Evolutionary conservation across 2,888 invertebrate genomes (phyloP), one percentile per base, ranked within the genome.

Genomic region (Drosophila anomalata): DNA sequence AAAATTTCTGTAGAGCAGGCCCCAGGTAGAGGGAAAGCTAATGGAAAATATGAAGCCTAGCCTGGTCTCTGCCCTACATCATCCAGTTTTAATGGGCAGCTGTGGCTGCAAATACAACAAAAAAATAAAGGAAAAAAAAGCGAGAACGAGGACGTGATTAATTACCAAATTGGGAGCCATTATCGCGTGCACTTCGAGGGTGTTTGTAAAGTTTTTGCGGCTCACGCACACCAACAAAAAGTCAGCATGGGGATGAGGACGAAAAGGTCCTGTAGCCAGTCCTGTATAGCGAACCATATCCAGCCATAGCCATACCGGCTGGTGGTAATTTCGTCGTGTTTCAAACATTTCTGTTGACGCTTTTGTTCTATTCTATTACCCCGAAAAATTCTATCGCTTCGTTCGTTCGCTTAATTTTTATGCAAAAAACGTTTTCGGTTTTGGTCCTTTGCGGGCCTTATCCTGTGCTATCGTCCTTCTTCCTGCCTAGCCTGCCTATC

Each of bases 131-230:
- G 17, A 44, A 41, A 47, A 42, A 33, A 31, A 73, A 57, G 73
- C 66, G 70, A 67, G 75, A 73, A 75, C 73, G 73, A 76, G 78
- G 80, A 88, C 82, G 84, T 87, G 86, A 87, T 87, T 88, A 88
- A 87, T 88, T 84, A 84, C 86, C 88, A 86, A 86, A 87, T 77
- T 86, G 82, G 84, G 78, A 79, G 78, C 78, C 83, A 84, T 75
- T 81, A 77, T 75, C 77, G 76, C 78, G 77, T 77, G 79, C 77
- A 77, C 73, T 80, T 79, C 60, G 73, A 72, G 81, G 73, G 72
- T 79, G 79, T 76, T 65, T 78, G 76, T 78, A 76, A 82, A 78
- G 77, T 79, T 79, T 62, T 51, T 71, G 62, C 53, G 63, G 59
- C 75, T 63, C 78, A 81, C 78, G 65, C 77, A 73, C 67, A 80